A percentile compares a stretch with the other conserved stretches of the same genome.
Evolutionary conservation across 1,140 invertebrate genomes (phyloP).

Genomic region (Muscidifurax raptorellus): DNA sequence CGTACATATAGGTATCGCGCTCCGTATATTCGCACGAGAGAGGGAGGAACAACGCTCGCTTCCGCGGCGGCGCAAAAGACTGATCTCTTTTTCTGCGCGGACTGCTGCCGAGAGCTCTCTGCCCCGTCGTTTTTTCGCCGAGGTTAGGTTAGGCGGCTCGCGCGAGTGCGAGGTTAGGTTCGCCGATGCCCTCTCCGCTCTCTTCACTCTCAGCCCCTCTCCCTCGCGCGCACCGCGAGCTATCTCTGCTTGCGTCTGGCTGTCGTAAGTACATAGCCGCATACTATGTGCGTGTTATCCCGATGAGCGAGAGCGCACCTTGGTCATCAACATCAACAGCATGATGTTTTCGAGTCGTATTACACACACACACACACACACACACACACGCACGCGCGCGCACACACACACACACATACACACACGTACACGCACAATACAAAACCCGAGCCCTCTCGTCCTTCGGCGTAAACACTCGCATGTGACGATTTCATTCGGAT

Average conservation of each 20-base stretch:
- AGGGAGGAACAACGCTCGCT: slow-evolving; percentile 13
- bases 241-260: background rate
- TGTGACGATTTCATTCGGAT: background rate
- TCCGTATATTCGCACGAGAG: background rate
- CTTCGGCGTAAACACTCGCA: background rate
- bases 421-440: background rate
- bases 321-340: slow-evolving; percentile 8
- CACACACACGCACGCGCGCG: too few species aligned
- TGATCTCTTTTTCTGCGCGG: slow-evolving; percentile 36
- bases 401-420: background rate
- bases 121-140: slow-evolving; percentile 18
- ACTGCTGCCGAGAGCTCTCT: slow-evolving; percentile 13
- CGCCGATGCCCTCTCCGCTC: slow-evolving; percentile 26
- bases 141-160: slow-evolving; percentile 22
- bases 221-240: background rate
- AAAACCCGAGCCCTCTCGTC: background rate
- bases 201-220: slow-evolving; percentile 15
- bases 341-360: slow-evolving; percentile 1
- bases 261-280: background rate
- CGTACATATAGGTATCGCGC: background rate
- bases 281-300: background rate
- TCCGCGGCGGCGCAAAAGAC: slow-evolving; percentile 30
- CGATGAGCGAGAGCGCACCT: background rate
- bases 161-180: slow-evolving; percentile 25
- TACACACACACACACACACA: background rate